Evolutionary conservation across 2,113 vertebrate species (phyloP).

Genomic region (Brachyhypopomus gauderio): DNA sequence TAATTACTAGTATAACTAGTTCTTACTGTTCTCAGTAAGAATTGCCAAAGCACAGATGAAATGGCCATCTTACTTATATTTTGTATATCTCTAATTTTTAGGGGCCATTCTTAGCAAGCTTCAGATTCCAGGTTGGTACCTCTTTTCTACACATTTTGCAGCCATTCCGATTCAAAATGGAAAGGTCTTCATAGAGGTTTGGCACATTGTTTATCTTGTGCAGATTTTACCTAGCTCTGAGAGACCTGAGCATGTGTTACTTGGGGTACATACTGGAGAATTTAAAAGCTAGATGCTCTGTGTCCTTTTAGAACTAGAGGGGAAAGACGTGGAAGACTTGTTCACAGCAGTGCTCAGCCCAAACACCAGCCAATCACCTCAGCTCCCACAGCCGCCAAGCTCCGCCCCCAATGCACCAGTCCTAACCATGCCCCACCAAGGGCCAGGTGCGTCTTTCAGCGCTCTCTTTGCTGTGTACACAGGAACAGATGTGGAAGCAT

Average conservation of each 20-base stretch:
- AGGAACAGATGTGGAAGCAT: not conserved
- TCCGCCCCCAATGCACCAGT: conserved; percentile 47
- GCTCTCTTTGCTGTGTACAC: not conserved
- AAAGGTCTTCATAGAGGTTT: too few relatives aligned
- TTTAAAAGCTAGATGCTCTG: not conserved
- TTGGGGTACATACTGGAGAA: not conserved
- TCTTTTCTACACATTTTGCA: too few relatives aligned
- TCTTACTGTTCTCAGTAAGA: too few relatives aligned
- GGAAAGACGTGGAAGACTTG: conserved; percentile 95
- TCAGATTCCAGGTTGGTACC: conserved; percentile 89
- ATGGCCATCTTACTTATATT: not conserved
- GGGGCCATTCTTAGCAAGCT: conserved; percentile 93
- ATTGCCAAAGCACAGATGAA: too few relatives aligned
- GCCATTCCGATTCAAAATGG: not conserved
- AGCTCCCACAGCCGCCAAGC: conserved; percentile 65
- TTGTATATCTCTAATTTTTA: conserved; percentile 61
- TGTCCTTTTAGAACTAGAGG: conserved; percentile 83
- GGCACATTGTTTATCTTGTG: too few relatives aligned
- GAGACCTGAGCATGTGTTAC: too few relatives aligned
- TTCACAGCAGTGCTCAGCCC: conserved; percentile 96
- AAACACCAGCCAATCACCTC: conserved; percentile 70
- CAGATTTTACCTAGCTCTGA: too few relatives aligned
- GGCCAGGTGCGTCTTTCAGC: conserved; percentile 69
- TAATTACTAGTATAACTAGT: too few relatives aligned
- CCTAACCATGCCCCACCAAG: conserved; percentile 71